Percentiles rank a stretch among this genome's conserved stretches.
Conservation (phyloP, 2,888 invertebrate species). For the Rotaria sp. region DNA sequence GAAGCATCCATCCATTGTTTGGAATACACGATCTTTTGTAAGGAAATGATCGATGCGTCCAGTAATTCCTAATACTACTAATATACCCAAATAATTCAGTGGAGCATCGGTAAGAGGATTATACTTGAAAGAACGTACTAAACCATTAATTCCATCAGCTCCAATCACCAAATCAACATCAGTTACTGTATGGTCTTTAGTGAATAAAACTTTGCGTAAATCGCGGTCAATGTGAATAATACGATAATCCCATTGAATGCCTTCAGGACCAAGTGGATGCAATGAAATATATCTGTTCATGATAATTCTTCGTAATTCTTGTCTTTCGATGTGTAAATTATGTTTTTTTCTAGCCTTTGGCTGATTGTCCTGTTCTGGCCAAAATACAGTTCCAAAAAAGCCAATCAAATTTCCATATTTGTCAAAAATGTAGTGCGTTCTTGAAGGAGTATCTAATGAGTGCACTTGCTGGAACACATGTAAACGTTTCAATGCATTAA, state of each 20-base stretch:
- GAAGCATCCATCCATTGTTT: background rate
- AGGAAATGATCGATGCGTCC: background rate
- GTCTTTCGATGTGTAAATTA: background rate
- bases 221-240: background rate
- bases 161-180: background rate
- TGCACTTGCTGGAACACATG: background rate
- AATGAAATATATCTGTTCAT: background rate
- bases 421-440: background rate
- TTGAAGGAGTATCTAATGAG: background rate
- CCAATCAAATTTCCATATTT: background rate
- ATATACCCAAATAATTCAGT: background rate
- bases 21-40: background rate
- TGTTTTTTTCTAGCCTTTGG: background rate
- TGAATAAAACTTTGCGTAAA: background rate
- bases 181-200: background rate
- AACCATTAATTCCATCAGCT: background rate
- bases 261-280: background rate
- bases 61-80: background rate
- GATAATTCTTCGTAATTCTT: background rate
- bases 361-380: background rate
- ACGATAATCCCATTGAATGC: background rate
- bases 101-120: background rate
- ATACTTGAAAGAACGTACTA: background rate
- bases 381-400: background rate
- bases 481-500: background rate